These are phyloP conservation scores for Rhinopithecus roxellana DNA, from an alignment of 2,113 vertebrate species.

Conservation along the genomic window DNA sequence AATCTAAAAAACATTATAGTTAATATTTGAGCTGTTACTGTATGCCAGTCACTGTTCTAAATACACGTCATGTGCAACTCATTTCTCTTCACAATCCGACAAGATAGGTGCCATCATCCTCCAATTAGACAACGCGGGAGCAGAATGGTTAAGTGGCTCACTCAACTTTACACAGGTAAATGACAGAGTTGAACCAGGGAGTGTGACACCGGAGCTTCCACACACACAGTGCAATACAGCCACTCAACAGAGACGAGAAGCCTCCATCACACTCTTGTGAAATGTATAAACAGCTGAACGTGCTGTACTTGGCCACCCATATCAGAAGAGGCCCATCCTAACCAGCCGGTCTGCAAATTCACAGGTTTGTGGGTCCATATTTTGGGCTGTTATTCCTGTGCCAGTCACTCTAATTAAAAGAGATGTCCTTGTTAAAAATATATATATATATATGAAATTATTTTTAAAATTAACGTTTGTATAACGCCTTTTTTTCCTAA, in stretches of 20 bases:
- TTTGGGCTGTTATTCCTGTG: not conserved
- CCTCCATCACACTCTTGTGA: fast-evolving
- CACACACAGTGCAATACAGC: fast-evolving
- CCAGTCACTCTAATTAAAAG: not conserved
- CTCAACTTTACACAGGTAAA: not conserved
- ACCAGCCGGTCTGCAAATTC: not conserved
- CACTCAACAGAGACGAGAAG: fast-evolving
- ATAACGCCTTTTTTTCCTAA: not conserved
- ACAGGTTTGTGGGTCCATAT: no score
- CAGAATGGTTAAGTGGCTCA: no score
- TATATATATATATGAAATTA: not conserved
- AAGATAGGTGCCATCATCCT: not conserved
- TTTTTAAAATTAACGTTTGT: not conserved
- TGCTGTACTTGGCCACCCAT: not conserved
- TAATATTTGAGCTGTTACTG: no score
- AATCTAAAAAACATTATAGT: not conserved
- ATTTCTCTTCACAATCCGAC: not conserved
- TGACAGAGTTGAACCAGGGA: fast-evolving
- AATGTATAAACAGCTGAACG: no score
- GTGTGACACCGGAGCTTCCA: not conserved
- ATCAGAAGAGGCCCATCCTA: not conserved
- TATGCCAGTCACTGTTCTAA: no score
- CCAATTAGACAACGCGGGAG: not conserved
- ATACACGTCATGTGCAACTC: not conserved
- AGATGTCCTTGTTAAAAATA: not conserved